Conservation (phyloP, 2,113 vertebrate species). For the Sarotherodon lohbergeri region DNA sequence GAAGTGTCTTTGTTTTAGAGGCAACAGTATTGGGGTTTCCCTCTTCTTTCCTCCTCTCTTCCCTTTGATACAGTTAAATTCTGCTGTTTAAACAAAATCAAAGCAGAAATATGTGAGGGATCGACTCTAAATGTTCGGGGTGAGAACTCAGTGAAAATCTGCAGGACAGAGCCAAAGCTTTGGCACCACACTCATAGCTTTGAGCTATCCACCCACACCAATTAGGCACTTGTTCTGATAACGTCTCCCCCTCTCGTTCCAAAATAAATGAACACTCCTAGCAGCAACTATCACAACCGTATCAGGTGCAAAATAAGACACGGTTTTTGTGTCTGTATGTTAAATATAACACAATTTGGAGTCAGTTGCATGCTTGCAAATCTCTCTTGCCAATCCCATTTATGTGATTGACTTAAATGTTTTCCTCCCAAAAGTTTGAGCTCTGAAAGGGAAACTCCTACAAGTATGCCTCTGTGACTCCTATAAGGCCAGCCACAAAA, state of each 20-base stretch:
- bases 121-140: background rate
- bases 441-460: background rate
- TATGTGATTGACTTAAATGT: background rate
- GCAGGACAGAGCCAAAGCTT: background rate
- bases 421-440: background rate
- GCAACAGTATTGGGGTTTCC: background rate
- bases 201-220: background rate
- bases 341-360: background rate
- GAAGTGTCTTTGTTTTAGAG: background rate
- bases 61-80: background rate
- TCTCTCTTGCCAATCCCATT: background rate
- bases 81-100: background rate
- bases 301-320: background rate
- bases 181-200: background rate
- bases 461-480: background rate
- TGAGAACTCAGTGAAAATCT: background rate
- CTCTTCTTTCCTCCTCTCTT: background rate
- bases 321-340: background rate
- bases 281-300: background rate
- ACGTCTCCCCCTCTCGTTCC: background rate
- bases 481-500: background rate
- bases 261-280: background rate
- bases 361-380: background rate
- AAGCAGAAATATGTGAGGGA: background rate
- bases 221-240: background rate